phyloP scores from a whole-genome alignment of 1,140 invertebrate species.

The Nilaparvata lugens region DNA sequence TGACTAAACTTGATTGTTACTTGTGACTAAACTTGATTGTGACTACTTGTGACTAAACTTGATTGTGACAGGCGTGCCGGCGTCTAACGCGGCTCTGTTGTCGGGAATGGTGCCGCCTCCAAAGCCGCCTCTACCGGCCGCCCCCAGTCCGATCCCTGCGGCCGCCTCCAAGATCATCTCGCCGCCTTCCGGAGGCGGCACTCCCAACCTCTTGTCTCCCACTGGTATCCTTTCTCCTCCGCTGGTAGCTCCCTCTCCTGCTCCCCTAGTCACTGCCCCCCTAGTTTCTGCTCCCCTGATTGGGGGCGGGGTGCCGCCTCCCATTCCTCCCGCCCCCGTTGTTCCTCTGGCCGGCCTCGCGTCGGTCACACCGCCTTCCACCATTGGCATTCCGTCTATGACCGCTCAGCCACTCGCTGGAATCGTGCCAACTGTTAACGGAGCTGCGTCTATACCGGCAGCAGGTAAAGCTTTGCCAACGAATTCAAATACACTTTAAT shows the following conservation, averaged over 20 bases:
- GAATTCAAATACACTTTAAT: no score
- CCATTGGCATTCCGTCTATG: constrained; percentile 22
- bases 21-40: no score
- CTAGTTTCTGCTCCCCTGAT: constrained; percentile 15
- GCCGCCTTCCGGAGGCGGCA: constrained; percentile 11
- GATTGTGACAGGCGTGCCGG: not conserved
- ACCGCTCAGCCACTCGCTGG: constrained; percentile 24
- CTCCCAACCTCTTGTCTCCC: constrained; percentile 8
- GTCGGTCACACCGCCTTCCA: constrained; percentile 13
- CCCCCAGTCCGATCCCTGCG: constrained; percentile 21
- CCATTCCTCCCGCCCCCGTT: constrained; percentile 28
- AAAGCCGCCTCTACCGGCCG: constrained; percentile 27
- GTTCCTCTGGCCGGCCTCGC: constrained; percentile 22
- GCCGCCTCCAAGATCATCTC: constrained; percentile 24
- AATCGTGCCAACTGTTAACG: constrained; percentile 8
- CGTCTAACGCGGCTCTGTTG: not conserved
- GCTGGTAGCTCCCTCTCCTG: not conserved
- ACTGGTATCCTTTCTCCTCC: constrained; percentile 7
- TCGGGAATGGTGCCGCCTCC: constrained; percentile 8
- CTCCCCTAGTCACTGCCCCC: constrained; percentile 16
- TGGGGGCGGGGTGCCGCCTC: constrained; percentile 21
- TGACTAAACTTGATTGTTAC: no score
- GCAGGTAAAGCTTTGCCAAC: no score
- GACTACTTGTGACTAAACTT: no score
- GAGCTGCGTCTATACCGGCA: constrained; percentile 2